Percentiles rank a stretch among this genome's conserved stretches.
Conservation (phyloP, 2,888 invertebrate species). For the Heliothis peltigera region DNA sequence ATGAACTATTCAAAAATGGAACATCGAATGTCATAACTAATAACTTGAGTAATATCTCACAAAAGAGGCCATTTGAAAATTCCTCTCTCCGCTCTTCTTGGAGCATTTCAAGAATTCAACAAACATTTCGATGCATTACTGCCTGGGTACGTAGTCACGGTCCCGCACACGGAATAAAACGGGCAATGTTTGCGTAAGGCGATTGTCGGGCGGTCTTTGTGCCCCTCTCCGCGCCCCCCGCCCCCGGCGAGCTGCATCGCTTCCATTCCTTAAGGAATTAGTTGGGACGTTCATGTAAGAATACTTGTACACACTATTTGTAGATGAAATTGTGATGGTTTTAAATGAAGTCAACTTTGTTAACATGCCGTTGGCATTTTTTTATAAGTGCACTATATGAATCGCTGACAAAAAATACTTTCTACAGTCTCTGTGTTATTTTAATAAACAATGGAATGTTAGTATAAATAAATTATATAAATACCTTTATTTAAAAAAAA, state of each 20-base stretch:
- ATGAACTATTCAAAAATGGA: slow-evolving; percentile 2
- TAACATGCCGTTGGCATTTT: too few species aligned
- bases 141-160: slow-evolving; percentile 41
- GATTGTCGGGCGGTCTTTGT: slow-evolving; percentile 67
- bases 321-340: background rate
- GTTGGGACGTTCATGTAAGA: slow-evolving; percentile 50
- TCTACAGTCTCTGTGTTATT: too few species aligned
- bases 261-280: slow-evolving; percentile 67
- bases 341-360: too few species aligned
- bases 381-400: too few species aligned
- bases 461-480: too few species aligned
- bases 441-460: too few species aligned
- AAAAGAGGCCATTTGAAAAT: slow-evolving; percentile 30
- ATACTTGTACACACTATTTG: slow-evolving; percentile 10
- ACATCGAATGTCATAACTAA: background rate
- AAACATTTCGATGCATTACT: slow-evolving; percentile 60
- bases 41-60: slow-evolving; percentile 5
- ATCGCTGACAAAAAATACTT: too few species aligned
- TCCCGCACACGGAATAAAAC: slow-evolving; percentile 56
- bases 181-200: slow-evolving; percentile 66
- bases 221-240: slow-evolving; percentile 19
- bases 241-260: slow-evolving; percentile 52
- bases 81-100: slow-evolving; percentile 15
- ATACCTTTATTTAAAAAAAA: too few species aligned
- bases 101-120: slow-evolving; percentile 36